These are phyloP conservation scores for Andrena bicolor DNA, from an alignment of 2,888 invertebrate genomes.

Conservation along the genomic window DNA sequence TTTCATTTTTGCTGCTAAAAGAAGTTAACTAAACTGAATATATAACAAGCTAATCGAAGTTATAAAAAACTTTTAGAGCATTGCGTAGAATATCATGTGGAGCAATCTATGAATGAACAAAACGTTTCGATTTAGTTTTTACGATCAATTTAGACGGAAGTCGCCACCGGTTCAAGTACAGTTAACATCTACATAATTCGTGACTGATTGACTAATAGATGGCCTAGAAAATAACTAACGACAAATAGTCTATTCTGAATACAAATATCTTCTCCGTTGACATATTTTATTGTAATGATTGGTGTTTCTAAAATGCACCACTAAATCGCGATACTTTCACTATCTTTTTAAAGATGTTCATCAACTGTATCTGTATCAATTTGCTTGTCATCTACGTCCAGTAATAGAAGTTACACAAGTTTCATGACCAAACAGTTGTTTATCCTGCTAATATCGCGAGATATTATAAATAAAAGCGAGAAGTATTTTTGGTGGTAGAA, in stretches of 20 bases:
- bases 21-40: background rate
- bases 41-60: background rate
- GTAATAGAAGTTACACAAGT: too few relatives aligned
- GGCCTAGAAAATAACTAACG: constrained; percentile 13
- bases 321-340: constrained; percentile 1
- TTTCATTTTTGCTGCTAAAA: background rate
- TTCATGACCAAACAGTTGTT: too few relatives aligned
- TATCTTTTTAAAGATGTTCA: too few relatives aligned
- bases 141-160: constrained; percentile 50
- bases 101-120: background rate
- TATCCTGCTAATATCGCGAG: too few relatives aligned
- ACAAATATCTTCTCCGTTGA: background rate
- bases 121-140: constrained; percentile 16
- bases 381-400: too few relatives aligned
- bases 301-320: background rate
- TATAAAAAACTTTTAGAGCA: background rate
- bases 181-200: constrained; percentile 57
- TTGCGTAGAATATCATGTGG: background rate
- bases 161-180: constrained; percentile 55
- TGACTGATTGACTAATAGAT: constrained; percentile 33
- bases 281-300: background rate
- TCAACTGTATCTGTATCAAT: too few relatives aligned
- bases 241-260: background rate
- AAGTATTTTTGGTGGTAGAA: too few relatives aligned
- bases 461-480: too few relatives aligned